Base-by-base conservation (phyloP, 1,140 invertebrate species). In the Mercenaria mercenaria region DNA sequence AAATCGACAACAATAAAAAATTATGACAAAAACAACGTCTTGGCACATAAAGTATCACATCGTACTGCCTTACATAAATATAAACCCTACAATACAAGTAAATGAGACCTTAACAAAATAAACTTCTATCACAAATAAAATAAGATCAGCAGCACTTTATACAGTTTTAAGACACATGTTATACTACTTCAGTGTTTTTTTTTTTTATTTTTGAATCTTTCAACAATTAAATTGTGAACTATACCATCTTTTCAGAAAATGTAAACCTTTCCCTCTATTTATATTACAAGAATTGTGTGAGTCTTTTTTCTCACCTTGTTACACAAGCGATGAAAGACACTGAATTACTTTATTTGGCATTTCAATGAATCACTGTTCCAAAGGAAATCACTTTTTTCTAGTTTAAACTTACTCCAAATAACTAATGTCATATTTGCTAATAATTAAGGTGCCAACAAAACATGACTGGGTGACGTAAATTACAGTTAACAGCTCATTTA, bases 301-400 rank as follows among this genome's bases (percentile, higher is more conserved):
- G 76, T 79, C 50, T 37, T 56, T 41, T 79, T 37, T 32, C 72
- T 76, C 72, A 76, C 72, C 39, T 26, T 50, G 8, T 76, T 50
- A n/a, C 26, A 18, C 41, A 76, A 10, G 13, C 39, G 72, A 59
- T 79, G 76, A 79, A 79, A 79, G 76, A 79, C 76, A 79, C 18
- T 79, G 72, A n/a, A 79, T 79, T 59, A 29, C n/a, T 74, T 50
- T 52, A 79, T 79, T 79, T 79, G 76, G 76, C 76, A 79, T 79
- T 79, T 4, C 18, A 39, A n/a, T 72, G 39, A 37, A 72, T 72
- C 67, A 52, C 34, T 26, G 52, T 80, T 80, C 41, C 3, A 77
- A 56, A 47, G 47, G 29, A 18, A 52, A 80, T 29, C n/a, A 56
- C 47, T 77, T 39, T 80, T 59, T 32, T 37, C 56, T 32, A 50